Evolutionary conservation across 2,797 vertebrate genomes (phyloP), one percentile per base, ranked within the genome.

Genomic region (Silurus aristotelis): DNA sequence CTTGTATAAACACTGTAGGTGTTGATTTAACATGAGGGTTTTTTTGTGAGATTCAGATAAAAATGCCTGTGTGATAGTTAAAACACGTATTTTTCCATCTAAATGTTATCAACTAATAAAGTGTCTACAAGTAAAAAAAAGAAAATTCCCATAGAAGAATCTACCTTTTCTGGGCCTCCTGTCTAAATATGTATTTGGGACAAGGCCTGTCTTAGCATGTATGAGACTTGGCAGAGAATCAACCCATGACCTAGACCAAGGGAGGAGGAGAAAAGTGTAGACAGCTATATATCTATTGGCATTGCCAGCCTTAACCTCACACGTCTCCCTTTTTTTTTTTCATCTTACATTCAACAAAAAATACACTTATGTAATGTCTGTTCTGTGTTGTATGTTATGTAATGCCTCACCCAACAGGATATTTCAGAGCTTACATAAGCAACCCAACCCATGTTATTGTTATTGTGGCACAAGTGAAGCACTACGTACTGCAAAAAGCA

Each of bases 401-500:
- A 82, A 82, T 60, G 67, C 82, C 55, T 73, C 52, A 70, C 12
- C 38, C 52, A 90, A 87, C 79, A 84, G 72, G 55, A 75, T 83
- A 73, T 88, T 84, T 81, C 55, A 84, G 55, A 82, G 73, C 80
- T 81, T 79, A 87, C 43, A 79, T 77, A 87, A 84, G 56, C 15
- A 76, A 48, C 38, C 81, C 52, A 60, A 9, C 79, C 83, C 67
- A 25, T 82, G 71, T 83, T 82, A 86, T 75, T 86, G 81, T 85
- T 80, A 72, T 56, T 67, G 64, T 67, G 55, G 22, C 55, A 55
- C 9, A 55, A 46, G n/a, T 22, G 43, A 86, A 78, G 43, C 56
- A 86, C 43, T 61, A 86, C 38, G 12, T 25, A 64, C 20, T 25
- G 27, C 52, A 84, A 80, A 85, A 61, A 25, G 46, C 22, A 71